A percentile compares a stretch with the other conserved stretches of the same genome.
These are phyloP conservation scores for Idaea dimidiata DNA, from an alignment of 2,888 invertebrate species.

Conservation along the genomic window DNA sequence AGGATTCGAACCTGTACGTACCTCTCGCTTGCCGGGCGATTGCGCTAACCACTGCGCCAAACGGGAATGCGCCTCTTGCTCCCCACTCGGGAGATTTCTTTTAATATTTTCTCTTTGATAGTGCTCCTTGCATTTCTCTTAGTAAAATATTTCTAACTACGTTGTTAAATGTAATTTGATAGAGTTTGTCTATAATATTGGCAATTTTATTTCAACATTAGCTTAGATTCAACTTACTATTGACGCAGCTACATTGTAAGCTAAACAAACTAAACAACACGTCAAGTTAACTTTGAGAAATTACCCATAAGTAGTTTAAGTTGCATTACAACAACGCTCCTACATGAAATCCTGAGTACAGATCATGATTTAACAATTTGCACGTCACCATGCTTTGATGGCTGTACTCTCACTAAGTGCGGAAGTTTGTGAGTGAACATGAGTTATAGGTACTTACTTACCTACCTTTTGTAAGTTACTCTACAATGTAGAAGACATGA, in stretches of 20 bases:
- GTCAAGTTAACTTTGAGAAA: slow-evolving; percentile 1
- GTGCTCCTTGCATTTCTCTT: too few relatives aligned
- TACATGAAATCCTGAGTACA: slow-evolving; percentile 18
- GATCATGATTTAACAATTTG: slow-evolving; percentile 30
- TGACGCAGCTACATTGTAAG: background rate
- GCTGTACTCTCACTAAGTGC: slow-evolving; percentile 12
- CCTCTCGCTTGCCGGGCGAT: too few relatives aligned
- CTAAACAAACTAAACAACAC: background rate
- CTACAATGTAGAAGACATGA: background rate
- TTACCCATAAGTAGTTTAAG: background rate
- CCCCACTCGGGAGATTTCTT: too few relatives aligned
- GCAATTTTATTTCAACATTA: background rate
- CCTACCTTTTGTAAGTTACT: background rate
- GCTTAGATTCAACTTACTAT: background rate
- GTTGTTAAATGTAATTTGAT: too few relatives aligned
- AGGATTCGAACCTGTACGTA: too few relatives aligned
- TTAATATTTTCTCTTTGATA: too few relatives aligned
- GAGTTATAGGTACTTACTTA: background rate
- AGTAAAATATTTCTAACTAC: too few relatives aligned
- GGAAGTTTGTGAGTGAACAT: slow-evolving; percentile 7
- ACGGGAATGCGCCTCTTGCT: too few relatives aligned
- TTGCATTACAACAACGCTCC: slow-evolving; percentile 13
- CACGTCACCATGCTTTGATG: slow-evolving; percentile 21
- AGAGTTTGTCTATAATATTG: background rate
- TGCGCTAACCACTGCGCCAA: too few relatives aligned